Conservation (phyloP, 53 echinoderm and acorn worm species). For the Astropecten irregularis region DNA sequence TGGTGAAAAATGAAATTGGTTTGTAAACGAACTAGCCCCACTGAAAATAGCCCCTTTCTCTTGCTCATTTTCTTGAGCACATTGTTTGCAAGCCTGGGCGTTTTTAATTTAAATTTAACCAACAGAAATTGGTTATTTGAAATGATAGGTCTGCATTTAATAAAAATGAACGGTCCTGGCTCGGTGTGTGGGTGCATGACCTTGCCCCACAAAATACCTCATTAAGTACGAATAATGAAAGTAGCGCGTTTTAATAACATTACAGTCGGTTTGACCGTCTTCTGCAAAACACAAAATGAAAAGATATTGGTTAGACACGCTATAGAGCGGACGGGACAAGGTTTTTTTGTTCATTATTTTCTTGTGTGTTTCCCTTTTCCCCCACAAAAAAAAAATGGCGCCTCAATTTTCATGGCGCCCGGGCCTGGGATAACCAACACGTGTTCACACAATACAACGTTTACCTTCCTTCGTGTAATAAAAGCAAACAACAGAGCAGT, state of each 20-base stretch:
- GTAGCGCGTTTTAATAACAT: constrained; percentile 24
- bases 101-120: too few species aligned
- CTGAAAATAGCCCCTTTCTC: too few species aligned
- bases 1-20: too few species aligned
- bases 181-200: neutral
- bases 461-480: neutral
- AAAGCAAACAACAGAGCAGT: neutral
- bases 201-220: neutral
- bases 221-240: neutral
- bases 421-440: constrained; percentile 25
- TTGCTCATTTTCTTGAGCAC: too few species aligned
- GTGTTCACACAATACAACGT: constrained; percentile 43
- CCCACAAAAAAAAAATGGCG: neutral
- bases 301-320: neutral
- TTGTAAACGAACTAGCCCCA: too few species aligned
- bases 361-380: too few species aligned
- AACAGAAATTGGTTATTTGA: too few species aligned
- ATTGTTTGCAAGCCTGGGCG: too few species aligned
- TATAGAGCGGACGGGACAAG: neutral
- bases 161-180: too few species aligned
- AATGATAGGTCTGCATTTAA: too few species aligned
- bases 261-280: constrained; percentile 23
- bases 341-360: too few species aligned
- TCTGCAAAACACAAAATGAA: neutral
- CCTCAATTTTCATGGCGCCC: neutral